Evolutionary conservation across 53 echinoderm and acorn worm species (phyloP), one percentile per base, ranked within the genome.

Genomic region (Glandiceps talaboti): DNA sequence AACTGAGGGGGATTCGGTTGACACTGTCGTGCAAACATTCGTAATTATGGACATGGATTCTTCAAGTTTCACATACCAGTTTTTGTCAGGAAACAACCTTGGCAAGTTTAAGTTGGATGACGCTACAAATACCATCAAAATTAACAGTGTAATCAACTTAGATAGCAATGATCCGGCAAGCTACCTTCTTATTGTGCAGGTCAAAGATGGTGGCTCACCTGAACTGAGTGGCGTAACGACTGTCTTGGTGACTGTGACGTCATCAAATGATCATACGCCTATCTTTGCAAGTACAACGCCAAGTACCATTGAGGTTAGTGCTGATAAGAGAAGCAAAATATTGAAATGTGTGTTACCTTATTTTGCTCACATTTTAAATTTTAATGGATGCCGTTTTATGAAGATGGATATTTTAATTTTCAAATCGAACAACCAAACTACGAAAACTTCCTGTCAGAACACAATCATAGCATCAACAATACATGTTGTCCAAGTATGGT

Each of bases 31-130:
- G 64, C 6, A 45, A 45, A 45, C 64, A 6, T 45, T 45, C 64
- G 20, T 45, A 6, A 45, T 45, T 20, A 45, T 12, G 6, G 64
- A 45, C 64, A 20, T 20, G 6, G 64, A 45, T 20, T 45, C 64
- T 20, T 6, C 20, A 45, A 45, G 20, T 20, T 45, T 45, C 64
- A 45, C 6, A 12, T 45, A 45, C 64, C 6, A 45, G 64, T 45
- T 45, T 45, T 6, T 45, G 64, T 45, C 74, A 75, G 96, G 96
- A 29, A 92, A 95, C 31, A 73, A 82, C 12, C 86, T 32, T 29
- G 88, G 92, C 28, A 87, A 84, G 74, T 95, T 95, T 82, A 90
- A 92, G 33, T 84, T 95, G 20, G 64, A 45, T 20, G 64, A 45
- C 64, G 64, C 64, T 6, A 45, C 64, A 20, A 45, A 45, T 20